These are phyloP conservation scores for Dryas iulia DNA, from an alignment of 1,140 invertebrate genomes.

Conservation along the genomic window DNA sequence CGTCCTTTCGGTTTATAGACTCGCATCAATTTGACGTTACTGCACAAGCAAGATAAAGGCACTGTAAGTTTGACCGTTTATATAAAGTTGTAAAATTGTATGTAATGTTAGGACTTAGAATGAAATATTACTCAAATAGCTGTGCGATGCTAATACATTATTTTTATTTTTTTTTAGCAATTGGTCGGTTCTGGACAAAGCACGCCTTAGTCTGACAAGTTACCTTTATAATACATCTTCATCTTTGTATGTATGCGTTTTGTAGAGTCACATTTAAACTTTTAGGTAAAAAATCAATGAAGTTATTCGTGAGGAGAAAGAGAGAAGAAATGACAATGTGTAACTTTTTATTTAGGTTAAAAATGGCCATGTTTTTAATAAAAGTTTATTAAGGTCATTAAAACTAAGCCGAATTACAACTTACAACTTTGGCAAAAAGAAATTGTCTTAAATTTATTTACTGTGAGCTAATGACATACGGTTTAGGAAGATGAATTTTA, in stretches of 20 bases:
- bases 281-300: too few species aligned
- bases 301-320: too few species aligned
- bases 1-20: slow-evolving; percentile 55
- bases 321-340: neutral
- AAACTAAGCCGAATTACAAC: too few species aligned
- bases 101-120: neutral
- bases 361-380: neutral
- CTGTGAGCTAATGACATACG: slow-evolving; percentile 20
- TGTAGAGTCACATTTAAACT: neutral
- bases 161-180: neutral
- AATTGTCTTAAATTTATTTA: slow-evolving; percentile 12
- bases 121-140: neutral
- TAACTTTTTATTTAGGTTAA: too few species aligned
- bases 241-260: neutral
- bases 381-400: too few species aligned
- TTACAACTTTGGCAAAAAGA: too few species aligned
- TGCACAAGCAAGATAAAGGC: slow-evolving; percentile 26
- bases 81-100: slow-evolving; percentile 9
- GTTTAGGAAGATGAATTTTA: slow-evolving; percentile 26
- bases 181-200: neutral
- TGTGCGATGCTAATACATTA: neutral
- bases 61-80: slow-evolving; percentile 21
- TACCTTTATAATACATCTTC: neutral
- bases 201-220: neutral
- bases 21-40: slow-evolving; percentile 49